Percentiles rank a stretch among this genome's conserved stretches.
These are phyloP conservation scores for Glaucopsyche alexis DNA, from an alignment of 2,888 invertebrate genomes.

Conservation along the genomic window DNA sequence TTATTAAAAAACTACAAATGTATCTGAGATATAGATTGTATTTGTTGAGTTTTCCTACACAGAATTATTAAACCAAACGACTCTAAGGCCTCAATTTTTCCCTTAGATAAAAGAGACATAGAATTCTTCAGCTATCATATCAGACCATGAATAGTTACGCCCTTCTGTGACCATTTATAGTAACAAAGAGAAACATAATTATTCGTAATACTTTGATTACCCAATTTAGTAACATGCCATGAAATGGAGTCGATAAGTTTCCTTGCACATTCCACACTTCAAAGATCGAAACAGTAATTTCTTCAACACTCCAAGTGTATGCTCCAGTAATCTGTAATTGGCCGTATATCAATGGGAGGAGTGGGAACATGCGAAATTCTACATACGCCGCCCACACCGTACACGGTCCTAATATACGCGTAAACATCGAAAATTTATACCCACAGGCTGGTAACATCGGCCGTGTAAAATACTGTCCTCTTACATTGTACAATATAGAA, in stretches of 20 bases:
- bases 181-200: not conserved
- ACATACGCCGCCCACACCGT: constrained; percentile 38
- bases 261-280: too few species aligned
- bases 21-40: too few species aligned
- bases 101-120: too few species aligned
- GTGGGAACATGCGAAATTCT: constrained; percentile 19
- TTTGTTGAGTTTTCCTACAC: too few species aligned
- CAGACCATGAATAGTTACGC: not conserved
- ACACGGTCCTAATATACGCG: constrained; percentile 48
- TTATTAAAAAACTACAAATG: too few species aligned
- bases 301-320: not conserved
- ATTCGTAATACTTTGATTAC: too few species aligned
- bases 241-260: too few species aligned
- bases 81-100: too few species aligned
- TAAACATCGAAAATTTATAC: constrained; percentile 48
- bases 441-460: constrained; percentile 6
- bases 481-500: not conserved
- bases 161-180: not conserved
- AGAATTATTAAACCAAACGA: too few species aligned
- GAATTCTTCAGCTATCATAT: not conserved
- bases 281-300: not conserved
- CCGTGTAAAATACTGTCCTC: not conserved
- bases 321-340: not conserved
- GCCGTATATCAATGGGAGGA: constrained; percentile 1
- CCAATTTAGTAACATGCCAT: too few species aligned